These are phyloP conservation scores for Anhinga anhinga DNA, from an alignment of 2,113 vertebrate species.

Conservation along the genomic window DNA sequence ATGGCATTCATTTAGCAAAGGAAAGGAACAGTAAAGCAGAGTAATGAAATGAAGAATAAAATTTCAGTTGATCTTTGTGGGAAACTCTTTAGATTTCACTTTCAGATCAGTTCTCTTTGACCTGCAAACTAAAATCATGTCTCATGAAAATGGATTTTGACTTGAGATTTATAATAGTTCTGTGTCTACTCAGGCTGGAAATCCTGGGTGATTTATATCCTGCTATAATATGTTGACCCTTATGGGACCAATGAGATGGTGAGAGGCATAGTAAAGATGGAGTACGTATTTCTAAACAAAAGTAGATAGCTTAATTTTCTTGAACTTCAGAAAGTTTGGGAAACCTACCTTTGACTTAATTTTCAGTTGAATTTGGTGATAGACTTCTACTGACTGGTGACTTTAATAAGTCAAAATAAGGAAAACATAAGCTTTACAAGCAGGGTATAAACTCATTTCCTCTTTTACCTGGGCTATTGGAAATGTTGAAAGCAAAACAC, in stretches of 20 bases:
- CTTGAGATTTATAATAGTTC: not conserved
- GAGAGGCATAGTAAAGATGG: not conserved
- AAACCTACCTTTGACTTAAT: not conserved
- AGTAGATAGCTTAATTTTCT: not conserved
- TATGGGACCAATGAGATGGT: fast-evolving
- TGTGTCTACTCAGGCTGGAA: not conserved
- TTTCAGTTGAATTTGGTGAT: not conserved
- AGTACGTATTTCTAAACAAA: not conserved
- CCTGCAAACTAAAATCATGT: not conserved
- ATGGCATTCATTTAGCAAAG: not conserved
- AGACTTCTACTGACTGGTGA: not conserved
- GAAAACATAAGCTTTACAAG: not conserved
- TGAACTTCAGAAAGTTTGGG: not conserved
- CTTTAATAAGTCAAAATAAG: not conserved
- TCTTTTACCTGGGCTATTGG: not conserved
- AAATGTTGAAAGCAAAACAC: not conserved
- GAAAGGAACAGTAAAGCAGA: not conserved
- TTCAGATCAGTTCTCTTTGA: not conserved
- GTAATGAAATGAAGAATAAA: not conserved
- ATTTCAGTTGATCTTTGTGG: not conserved
- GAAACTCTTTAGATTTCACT: not conserved
- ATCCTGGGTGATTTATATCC: not conserved
- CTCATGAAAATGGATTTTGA: not conserved
- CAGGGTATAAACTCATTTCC: not conserved
- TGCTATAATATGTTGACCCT: not conserved